phyloP scores from a whole-genome alignment of 2,888 invertebrate species.

The Megaustenia siamemsis region DNA sequence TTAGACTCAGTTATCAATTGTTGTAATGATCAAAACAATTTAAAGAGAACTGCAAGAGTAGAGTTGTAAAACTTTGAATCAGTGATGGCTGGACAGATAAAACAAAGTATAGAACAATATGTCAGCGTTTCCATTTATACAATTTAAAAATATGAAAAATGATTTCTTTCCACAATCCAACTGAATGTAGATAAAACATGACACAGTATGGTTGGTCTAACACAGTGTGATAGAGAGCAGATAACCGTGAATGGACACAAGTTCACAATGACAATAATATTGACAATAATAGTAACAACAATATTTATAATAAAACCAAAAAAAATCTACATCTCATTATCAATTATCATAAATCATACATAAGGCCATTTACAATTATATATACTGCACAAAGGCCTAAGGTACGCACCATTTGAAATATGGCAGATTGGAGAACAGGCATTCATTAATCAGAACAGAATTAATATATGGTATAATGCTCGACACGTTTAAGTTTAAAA shows the following conservation, averaged over 20 bases:
- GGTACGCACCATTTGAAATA: constrained; percentile 43
- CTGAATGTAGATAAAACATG: background rate
- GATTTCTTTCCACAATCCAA: background rate
- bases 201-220: background rate
- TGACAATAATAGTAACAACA: constrained; percentile 38
- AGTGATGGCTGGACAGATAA: too few relatives aligned
- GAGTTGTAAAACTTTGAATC: too few relatives aligned
- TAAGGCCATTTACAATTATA: constrained; percentile 36
- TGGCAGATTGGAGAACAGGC: constrained; percentile 31
- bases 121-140: too few relatives aligned
- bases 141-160: background rate
- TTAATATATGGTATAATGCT: background rate
- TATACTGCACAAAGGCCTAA: constrained; percentile 42
- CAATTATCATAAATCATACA: background rate
- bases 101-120: too few relatives aligned
- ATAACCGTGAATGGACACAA: background rate
- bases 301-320: constrained; percentile 35
- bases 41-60: too few relatives aligned
- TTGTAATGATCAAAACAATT: too few relatives aligned
- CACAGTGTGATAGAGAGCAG: background rate
- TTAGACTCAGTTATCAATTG: too few relatives aligned
- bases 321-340: constrained; percentile 20
- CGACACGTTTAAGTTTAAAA: background rate
- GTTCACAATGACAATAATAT: constrained; percentile 34
- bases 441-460: constrained; percentile 6